Base-by-base conservation (phyloP, 1,140 invertebrate species). In the Chironomus striatipennis region DNA sequence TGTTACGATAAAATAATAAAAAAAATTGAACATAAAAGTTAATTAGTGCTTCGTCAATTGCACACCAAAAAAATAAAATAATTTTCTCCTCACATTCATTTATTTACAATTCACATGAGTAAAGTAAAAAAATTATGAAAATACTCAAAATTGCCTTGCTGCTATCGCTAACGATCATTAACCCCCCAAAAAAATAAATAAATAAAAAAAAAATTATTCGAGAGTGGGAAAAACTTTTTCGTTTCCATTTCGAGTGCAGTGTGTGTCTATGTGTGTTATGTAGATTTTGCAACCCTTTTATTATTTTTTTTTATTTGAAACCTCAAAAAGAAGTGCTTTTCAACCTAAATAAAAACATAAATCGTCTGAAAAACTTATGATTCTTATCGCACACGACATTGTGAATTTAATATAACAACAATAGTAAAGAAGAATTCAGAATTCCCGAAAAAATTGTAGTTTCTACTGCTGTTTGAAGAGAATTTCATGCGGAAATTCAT, bases 291-390 rank as follows among this genome's bases (percentile, higher is more conserved):
- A 57, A 57, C 47, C 47, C 47, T 57, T 57, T 47, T 47, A 3
- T 15, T 15, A 10, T 47, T 2, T 4, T 1, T 47, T 34, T 2
- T 4, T 1, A 3, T 34, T 34, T 34, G 24, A 34, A 34, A 34
- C 24, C 24, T 34, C 24, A 34, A 34, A 34, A 34, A 34, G 24
- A 34, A 34, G 24, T 34, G 24, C 24, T 34, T 34, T 34, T 34
- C 24, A 34, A 34, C 43, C 47, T 57, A n/a, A 12, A 57, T 57
- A 15, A 12, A n/a, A 57, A 20, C 5, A 70, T 70, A 70, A 70
- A 70, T 70, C 65, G 65, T 70, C 65, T 70, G 18, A 57, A 17
- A 9, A 67, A 67, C 18, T 70, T 70, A 70, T 70, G 65, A 70
- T 70, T 20, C 17, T 70, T 70, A 70, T 70, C 65, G 20, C 20